Evolutionary conservation across 2,113 vertebrate species (phyloP), one percentile per base, ranked within the genome.

Genomic region (Nansenia antarctica): DNA sequence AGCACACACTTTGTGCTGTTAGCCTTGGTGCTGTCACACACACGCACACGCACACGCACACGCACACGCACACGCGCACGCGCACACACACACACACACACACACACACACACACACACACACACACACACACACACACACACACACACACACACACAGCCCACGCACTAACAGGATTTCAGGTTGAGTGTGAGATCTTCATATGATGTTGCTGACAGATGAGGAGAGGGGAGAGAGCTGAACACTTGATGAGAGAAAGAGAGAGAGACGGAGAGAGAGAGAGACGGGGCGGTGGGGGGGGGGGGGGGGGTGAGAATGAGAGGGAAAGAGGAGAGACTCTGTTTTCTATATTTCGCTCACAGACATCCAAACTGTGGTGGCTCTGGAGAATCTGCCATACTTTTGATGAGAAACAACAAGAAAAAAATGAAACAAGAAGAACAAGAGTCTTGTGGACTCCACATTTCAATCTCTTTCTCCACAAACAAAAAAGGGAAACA

Each of bases 91-190:
- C 69, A 76, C 69, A 65, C 39, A 66, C 52, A 60, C 14, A 18
- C 45, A 49, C 15, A n/a, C 45, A 20, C 26, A 2, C 14, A 11
- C 4, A 12, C 24, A 12, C 1, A 3, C 5, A 3, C 22, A 18
- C 54, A 57, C 22, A 30, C 54, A 57, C 27, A 30, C 54, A 57
- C 1, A 6, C 54, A 2, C 24, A 8, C 3, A 57, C 24, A 29
- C 14, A 30, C 22, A 57, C 8, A 18, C 53, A 55, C 27, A 31
- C 29, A 20, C 42, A 30, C 42, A 30, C 59, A 61, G 52, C 67
- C 52, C 67, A 27, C 62, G 4, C 31, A 5, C 53, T 73, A 69
- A 80, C 72, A 60, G 24, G 64, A 80, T 80, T 80, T 76, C 34
- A 34, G 67, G 49, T 42, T 26, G 47, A 66, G 54, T 49, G 61